phyloP scores from a whole-genome alignment of 2,797 vertebrate genomes.

The Hybognathus amarus region DNA sequence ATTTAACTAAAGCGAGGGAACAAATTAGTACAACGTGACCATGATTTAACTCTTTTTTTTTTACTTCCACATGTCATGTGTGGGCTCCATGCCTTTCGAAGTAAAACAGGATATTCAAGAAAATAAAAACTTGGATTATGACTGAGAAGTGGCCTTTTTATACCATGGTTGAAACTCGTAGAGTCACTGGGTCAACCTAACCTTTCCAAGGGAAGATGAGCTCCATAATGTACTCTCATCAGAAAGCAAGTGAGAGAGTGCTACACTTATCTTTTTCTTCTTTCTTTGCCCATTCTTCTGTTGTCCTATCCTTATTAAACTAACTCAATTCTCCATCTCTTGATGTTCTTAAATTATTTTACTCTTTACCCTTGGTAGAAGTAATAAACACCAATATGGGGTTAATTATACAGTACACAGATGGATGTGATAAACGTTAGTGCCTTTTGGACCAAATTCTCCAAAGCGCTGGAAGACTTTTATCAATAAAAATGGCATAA shows the following conservation, averaged over 20 bases:
- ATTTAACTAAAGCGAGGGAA: not conserved
- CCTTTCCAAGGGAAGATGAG: not conserved
- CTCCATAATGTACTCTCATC: not conserved
- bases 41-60: not conserved
- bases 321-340: not conserved
- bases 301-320: not conserved
- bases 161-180: not conserved
- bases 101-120: not conserved
- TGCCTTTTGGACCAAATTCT: slow-evolving; percentile 18
- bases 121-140: not conserved
- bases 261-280: not conserved
- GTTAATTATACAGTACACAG: slow-evolving; percentile 37
- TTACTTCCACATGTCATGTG: not conserved
- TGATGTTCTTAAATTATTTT: slow-evolving; percentile 8
- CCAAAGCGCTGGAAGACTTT: not conserved
- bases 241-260: not conserved
- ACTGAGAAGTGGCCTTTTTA: not conserved
- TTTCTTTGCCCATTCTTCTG: not conserved
- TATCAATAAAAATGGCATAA: slow-evolving; percentile 3
- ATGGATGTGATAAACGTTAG: slow-evolving; percentile 46
- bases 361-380: slow-evolving; percentile 34
- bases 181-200: slow-evolving; percentile 10
- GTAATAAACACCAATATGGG: slow-evolving; percentile 44
- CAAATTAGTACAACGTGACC: not conserved
- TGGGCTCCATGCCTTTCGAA: not conserved